Evolutionary conservation across 92 coral and sea anemone species (phyloP), one percentile per base, ranked within the genome.

Genomic region (Siderastrea siderea): DNA sequence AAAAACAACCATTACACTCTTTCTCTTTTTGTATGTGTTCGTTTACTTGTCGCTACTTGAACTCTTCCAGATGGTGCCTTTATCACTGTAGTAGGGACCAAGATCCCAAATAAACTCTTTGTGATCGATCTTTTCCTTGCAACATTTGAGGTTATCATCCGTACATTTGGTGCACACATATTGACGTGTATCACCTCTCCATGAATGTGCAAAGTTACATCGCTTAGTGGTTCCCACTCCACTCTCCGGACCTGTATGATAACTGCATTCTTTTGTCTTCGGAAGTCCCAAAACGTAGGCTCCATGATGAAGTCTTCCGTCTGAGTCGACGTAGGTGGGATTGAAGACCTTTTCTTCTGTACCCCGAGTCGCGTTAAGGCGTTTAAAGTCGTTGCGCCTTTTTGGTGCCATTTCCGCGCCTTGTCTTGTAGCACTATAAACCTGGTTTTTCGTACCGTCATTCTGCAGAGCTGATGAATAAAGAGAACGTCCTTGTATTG

Each of bases 271-370:
- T 5, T n/a, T 13, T 11, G 95, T 85, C 57, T 92, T 92, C 49
- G 16, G 19, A 12, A 70, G 86, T 6, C 93, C 71, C 47, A 46
- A 68, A 16, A 92, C 93, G 6, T 16, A 51, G 1, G 93, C 85
- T 38, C 95, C 95, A 55, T 92, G 95, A 65, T 92, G 95, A n/a
- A 92, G 38, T 69, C 67, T 83, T 11, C 91, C 95, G 1, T 4
- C 15, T 4, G 46, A 5, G 53, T 86, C 93, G 15, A 84, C 87
- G 69, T 26, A 64, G 62, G 7, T 46, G 17, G 71, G 53, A 7
- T 48, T 61, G 62, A 92, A 92, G 0, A 19, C 51, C 17, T n/a
- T 38, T 17, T 43, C 79, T 11, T 76, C 49, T 5, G 47, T 44
- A 44, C 81, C 89, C 1, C 17, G 57, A 15, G 62, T 44, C n/a